Conservation (phyloP, 2,113 vertebrate genomes). For the Phylloscopus whistleri region DNA sequence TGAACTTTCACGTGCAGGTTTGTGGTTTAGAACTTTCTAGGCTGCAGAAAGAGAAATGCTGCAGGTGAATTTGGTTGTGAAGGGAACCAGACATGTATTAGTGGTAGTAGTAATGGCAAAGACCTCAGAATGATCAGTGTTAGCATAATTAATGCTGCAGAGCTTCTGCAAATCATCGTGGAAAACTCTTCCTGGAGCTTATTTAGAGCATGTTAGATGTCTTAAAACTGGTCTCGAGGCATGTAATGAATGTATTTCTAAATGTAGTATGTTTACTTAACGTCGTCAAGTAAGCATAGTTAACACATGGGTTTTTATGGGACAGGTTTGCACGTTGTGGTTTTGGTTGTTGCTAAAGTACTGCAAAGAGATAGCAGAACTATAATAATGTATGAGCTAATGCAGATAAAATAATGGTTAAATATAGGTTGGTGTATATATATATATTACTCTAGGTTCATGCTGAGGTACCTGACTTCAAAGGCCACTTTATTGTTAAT, state of each 20-base stretch:
- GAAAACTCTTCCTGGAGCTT: background rate
- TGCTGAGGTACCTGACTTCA: background rate
- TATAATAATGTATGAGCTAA: background rate
- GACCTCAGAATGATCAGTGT: background rate
- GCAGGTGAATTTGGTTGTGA: background rate
- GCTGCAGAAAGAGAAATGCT: background rate
- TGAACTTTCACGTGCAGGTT: background rate
- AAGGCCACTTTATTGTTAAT: background rate
- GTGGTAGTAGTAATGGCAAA: background rate
- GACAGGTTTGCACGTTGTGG: background rate
- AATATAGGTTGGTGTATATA: background rate
- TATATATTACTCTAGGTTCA: background rate
- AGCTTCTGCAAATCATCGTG: background rate
- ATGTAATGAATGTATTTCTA: background rate
- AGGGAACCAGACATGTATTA: background rate
- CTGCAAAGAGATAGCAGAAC: background rate
- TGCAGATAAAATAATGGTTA: background rate
- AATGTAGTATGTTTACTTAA: background rate
- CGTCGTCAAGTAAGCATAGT: background rate
- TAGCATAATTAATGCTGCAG: background rate
- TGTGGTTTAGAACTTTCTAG: conserved; percentile 29
- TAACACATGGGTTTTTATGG: background rate
- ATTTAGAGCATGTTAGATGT: background rate
- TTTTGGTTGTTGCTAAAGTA: background rate
- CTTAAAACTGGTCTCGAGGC: background rate